A percentile compares a stretch with the other conserved stretches of the same genome.
These are phyloP conservation scores for Calephelis nemesis DNA, from an alignment of 1,140 invertebrate species.

Conservation along the genomic window DNA sequence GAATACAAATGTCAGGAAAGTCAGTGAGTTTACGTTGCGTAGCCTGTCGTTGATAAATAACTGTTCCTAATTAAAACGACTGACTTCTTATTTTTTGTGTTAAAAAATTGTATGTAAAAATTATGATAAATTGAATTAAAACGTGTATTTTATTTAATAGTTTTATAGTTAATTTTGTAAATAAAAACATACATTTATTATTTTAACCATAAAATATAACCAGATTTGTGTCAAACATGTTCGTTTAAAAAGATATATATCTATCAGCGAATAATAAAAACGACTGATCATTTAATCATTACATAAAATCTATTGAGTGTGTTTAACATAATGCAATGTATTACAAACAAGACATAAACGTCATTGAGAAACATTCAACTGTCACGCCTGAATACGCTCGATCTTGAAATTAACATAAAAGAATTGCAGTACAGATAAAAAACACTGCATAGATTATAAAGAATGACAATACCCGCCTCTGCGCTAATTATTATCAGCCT, in stretches of 20 bases:
- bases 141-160: too few species aligned
- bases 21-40: neutral
- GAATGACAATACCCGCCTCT: constrained; percentile 36
- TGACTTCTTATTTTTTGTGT: neutral
- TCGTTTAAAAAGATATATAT: too few species aligned
- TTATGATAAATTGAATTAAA: too few species aligned
- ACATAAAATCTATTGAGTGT: neutral
- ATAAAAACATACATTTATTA: too few species aligned
- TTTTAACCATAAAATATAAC: too few species aligned
- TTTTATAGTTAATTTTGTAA: too few species aligned
- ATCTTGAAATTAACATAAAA: constrained; percentile 10
- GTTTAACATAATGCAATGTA: neutral
- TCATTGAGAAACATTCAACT: neutral
- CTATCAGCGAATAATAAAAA: neutral
- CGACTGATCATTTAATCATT: neutral
- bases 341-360: constrained; percentile 2
- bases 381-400: neutral
- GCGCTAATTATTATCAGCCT: constrained; percentile 37
- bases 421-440: neutral
- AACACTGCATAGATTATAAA: constrained; percentile 8
- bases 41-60: constrained; percentile 2
- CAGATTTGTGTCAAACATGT: too few species aligned
- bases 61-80: constrained; percentile 2
- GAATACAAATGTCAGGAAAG: constrained; percentile 10
- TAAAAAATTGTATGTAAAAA: neutral